Conservation (phyloP, 37 sponge, comb jelly and placozoan species). For the Beroe forskalii region DNA sequence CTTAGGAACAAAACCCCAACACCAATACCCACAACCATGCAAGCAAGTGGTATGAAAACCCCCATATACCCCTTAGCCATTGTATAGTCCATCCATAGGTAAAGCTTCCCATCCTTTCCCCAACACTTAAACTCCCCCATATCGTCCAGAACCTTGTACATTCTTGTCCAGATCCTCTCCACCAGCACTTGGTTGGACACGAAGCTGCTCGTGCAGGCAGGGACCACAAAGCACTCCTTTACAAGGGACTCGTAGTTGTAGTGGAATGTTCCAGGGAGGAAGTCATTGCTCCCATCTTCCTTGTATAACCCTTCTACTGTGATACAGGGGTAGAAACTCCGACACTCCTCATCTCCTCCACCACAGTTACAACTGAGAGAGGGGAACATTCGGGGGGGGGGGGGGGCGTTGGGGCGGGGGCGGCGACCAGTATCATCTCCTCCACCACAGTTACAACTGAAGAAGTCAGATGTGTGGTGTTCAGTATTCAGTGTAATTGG, state of each 20-base stretch:
- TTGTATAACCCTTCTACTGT: not conserved
- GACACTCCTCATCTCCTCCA: not conserved
- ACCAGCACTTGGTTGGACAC: not conserved
- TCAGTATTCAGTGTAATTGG: too few relatives aligned
- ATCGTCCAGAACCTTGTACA: not conserved
- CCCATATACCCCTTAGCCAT: slow-evolving; percentile 3
- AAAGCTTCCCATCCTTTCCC: not conserved
- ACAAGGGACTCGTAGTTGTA: not conserved
- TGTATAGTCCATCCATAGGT: slow-evolving; percentile 32
- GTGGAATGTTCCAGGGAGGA: not conserved
- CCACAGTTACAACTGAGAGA: slow-evolving; percentile 17
- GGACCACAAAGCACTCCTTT: not conserved
- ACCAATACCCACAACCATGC: not conserved
- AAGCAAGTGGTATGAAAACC: not conserved
- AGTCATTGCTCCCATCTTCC: not conserved
- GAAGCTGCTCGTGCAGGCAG: not conserved
- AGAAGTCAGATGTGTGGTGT: too few relatives aligned
- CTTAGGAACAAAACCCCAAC: not conserved
- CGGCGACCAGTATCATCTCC: not conserved
- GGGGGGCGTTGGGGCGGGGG: not conserved
- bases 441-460: not conserved
- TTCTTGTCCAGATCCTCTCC: not conserved
- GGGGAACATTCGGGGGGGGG: too few relatives aligned
- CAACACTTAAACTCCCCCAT: not conserved
- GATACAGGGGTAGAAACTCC: slow-evolving; percentile 14